Evolutionary conservation across 2,888 invertebrate species (phyloP), one percentile per base, ranked within the genome.

Genomic region (Drosophila lacicola): DNA sequence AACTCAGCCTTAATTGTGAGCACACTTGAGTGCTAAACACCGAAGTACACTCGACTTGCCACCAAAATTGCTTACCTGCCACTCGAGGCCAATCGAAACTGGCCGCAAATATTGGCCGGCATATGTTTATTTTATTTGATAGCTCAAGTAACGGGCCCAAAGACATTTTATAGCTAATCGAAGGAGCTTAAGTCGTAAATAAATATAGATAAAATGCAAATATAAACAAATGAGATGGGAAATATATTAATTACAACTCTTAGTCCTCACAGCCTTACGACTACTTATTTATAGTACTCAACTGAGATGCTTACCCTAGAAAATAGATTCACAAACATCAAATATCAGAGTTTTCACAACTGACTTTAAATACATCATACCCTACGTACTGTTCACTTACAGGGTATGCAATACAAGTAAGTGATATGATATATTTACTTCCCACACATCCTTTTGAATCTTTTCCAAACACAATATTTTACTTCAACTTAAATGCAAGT

Each of bases 1-100:
- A 75, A 53, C 70, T 74, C 56, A 49, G 58, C 42, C 42, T 53
- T 53, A 75, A 74, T 75, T 74, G 60, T 56, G 60, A 56, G 62
- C 47, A 39, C 47, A 33, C 55, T 49, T 29, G 41, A 78, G 49
- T 46, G 55, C 44, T 19, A 11, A 25, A 25, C 37, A 19, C 10
- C 2, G 5, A 34, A 46, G 39, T 36, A 19, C 36, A 55, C 65
- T 64, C 39, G 55, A 8, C n/a, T 14, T 17, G 46, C 25, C 70
- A 47, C 11, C 8, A 29, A 41, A 17, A 34, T 19, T 9, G 6
- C 39, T 63, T 19, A 6, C 10, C 19, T 46, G 41, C 54, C 54
- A 14, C 9, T 54, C n/a, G 33, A 33, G 10, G 33, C 41, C 29
- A 9, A 53, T 33, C 37, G n/a, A 44, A 33, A 33, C 33, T 45